Conservation (phyloP, 2,113 vertebrate species). For the Megaceryle torquata region DNA sequence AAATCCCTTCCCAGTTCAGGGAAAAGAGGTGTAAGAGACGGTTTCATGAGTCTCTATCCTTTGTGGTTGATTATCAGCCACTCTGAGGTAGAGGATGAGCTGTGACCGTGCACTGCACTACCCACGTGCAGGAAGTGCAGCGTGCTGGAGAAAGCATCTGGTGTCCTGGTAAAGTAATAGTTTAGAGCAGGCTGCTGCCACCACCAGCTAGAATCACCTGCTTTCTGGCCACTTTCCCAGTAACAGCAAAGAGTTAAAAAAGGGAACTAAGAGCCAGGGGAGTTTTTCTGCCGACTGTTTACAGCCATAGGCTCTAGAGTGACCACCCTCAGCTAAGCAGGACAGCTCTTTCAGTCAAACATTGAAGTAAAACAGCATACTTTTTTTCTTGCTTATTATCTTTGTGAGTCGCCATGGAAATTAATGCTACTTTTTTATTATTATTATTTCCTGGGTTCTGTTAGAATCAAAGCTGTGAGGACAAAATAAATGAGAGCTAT, state of each 20-base stretch:
- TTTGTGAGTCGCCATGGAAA: neutral
- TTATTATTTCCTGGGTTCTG: neutral
- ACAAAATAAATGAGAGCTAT: neutral
- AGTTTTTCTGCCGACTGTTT: neutral
- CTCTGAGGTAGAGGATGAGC: neutral
- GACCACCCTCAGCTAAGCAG: neutral
- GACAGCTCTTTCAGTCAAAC: neutral
- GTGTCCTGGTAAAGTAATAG: neutral
- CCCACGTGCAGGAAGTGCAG: neutral
- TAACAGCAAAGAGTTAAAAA: neutral
- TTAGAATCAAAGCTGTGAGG: neutral
- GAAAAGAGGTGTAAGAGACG: neutral
- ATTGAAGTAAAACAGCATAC: neutral
- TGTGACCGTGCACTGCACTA: rapidly evolving
- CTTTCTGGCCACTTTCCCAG: neutral
- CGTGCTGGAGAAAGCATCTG: neutral
- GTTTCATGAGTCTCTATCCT: neutral
- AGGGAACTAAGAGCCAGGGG: neutral
- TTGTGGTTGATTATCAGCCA: neutral
- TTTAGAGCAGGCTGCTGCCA: neutral
- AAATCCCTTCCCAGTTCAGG: neutral
- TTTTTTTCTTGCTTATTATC: neutral
- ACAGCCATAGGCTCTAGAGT: neutral
- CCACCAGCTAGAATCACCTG: neutral
- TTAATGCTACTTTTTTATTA: neutral